These are phyloP conservation scores for Chaunax sp. DNA, from an alignment of 2,797 vertebrate genomes.

Conservation along the genomic window DNA sequence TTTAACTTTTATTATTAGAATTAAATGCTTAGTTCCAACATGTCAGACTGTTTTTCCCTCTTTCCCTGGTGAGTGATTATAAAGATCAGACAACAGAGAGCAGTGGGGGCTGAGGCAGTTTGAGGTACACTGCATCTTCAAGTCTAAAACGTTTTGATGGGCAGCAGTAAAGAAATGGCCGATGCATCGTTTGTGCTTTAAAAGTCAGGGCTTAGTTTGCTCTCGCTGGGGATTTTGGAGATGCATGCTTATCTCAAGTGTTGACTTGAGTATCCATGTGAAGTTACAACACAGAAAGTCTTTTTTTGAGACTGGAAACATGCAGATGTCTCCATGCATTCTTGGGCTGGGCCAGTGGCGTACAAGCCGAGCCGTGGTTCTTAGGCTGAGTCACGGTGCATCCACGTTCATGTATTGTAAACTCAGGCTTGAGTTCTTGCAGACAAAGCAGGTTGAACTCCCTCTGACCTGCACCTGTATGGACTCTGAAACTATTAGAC, in stretches of 20 bases:
- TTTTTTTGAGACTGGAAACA: not conserved
- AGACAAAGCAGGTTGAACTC: slow-evolving; percentile 29
- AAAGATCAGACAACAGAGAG: too few relatives aligned
- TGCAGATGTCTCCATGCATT: slow-evolving; percentile 8
- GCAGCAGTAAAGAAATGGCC: slow-evolving; percentile 11
- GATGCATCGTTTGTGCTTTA: slow-evolving; percentile 8
- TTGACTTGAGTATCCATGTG: not conserved
- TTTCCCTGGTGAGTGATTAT: slow-evolving; percentile 20
- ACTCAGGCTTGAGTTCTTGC: not conserved
- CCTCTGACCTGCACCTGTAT: slow-evolving; percentile 27
- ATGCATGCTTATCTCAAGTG: slow-evolving; percentile 8
- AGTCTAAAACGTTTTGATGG: slow-evolving; percentile 27
- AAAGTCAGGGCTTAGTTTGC: not conserved
- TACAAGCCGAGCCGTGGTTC: not conserved
- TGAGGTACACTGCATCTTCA: not conserved
- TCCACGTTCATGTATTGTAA: not conserved
- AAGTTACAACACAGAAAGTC: slow-evolving; percentile 3
- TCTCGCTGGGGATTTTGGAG: slow-evolving; percentile 1
- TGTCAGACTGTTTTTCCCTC: slow-evolving; percentile 5
- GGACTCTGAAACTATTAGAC: not conserved
- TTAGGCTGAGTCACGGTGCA: not conserved
- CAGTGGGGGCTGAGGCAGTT: slow-evolving; percentile 7
- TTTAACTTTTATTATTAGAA: too few relatives aligned
- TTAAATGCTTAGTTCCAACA: slow-evolving; percentile 4
- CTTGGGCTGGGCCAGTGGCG: too few relatives aligned